Evolutionary conservation across 2,113 vertebrate genomes (phyloP).

Genomic region (Podiceps cristatus): DNA sequence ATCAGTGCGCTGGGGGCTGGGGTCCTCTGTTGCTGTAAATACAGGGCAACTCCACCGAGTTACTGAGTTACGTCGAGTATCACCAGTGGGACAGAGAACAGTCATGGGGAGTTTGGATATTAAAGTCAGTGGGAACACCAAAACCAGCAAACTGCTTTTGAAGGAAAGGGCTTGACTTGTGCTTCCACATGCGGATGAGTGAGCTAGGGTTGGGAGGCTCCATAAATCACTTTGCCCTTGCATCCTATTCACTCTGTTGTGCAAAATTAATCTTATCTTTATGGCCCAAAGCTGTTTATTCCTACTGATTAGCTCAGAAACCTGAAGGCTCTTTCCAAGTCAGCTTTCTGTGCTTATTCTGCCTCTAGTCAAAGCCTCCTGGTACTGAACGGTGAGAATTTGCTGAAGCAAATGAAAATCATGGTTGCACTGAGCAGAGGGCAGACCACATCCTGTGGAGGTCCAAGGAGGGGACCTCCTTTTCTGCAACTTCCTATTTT

Average conservation of each 20-base stretch:
- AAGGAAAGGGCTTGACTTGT: background rate
- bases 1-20: fast-evolving
- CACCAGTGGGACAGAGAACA: background rate
- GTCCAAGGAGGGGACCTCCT: background rate
- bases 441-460: fast-evolving
- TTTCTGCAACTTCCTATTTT: background rate
- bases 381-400: background rate
- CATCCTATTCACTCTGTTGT: background rate
- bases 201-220: background rate
- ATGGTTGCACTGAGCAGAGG: background rate
- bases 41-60: background rate
- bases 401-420: background rate
- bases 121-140: background rate
- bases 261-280: background rate
- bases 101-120: background rate
- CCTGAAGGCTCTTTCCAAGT: background rate
- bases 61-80: background rate
- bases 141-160: background rate
- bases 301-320: background rate
- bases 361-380: background rate
- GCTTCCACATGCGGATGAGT: fast-evolving
- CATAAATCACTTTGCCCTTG: background rate
- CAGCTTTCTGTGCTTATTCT: background rate
- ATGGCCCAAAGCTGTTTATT: background rate
- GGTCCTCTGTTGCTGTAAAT: background rate